Evolutionary conservation across 2,797 vertebrate genomes (phyloP).

Genomic region (Falco peregrinus): DNA sequence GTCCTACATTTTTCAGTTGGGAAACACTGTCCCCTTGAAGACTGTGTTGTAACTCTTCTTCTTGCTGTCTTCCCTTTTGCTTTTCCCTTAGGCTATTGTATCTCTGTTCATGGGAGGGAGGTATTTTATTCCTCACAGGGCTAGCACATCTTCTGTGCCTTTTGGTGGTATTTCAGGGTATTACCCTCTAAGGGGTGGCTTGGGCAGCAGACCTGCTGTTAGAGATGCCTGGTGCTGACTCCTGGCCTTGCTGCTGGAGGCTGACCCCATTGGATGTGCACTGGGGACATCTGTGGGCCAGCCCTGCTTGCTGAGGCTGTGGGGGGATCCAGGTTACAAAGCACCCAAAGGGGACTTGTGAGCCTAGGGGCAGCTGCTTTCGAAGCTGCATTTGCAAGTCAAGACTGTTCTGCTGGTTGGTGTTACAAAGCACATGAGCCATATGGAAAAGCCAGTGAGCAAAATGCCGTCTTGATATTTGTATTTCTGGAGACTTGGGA

Average conservation of each 20-base stretch:
- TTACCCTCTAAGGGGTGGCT: not conserved
- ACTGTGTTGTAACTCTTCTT: not conserved
- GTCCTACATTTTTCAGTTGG: not conserved
- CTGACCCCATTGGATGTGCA: not conserved
- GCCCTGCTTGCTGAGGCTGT: rapidly evolving
- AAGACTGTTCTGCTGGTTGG: not conserved
- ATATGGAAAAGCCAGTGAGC: not conserved
- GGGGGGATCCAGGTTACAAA: not conserved
- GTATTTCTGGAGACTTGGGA: not conserved
- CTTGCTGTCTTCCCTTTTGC: not conserved
- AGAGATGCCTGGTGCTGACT: not conserved
- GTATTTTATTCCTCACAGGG: not conserved
- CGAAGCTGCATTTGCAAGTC: rapidly evolving
- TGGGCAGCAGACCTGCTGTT: not conserved
- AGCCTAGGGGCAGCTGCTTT: not conserved
- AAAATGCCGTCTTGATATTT: not conserved
- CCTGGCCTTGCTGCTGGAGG: not conserved
- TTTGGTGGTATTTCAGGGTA: not conserved
- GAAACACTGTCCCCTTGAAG: not conserved
- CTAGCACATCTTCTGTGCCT: not conserved
- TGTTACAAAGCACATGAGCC: not conserved
- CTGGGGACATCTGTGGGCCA: not conserved
- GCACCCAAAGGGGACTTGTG: not conserved
- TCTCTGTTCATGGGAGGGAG: not conserved
- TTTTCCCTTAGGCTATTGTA: not conserved